Conservation (phyloP, 2,797 vertebrate species). For the Enteromius mattozi region DNA sequence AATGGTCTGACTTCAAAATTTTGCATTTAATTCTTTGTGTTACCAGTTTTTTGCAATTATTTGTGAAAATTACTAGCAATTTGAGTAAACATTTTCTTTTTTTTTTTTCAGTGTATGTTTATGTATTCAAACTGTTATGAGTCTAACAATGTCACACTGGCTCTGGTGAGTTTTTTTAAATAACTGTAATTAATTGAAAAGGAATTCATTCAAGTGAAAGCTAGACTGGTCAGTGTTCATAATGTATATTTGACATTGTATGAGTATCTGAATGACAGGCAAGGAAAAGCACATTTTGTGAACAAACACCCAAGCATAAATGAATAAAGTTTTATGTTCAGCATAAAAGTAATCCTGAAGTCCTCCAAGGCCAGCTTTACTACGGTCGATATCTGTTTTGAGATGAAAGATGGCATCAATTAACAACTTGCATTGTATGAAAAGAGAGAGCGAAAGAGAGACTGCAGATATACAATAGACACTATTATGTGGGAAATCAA, state of each 20-base stretch:
- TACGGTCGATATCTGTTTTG: neutral
- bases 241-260: neutral
- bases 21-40: neutral
- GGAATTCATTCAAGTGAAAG: neutral
- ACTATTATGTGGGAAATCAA: neutral
- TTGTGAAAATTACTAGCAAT: neutral
- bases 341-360: neutral
- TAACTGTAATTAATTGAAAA: neutral
- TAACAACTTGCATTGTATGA: slow-evolving; percentile 12
- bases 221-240: neutral
- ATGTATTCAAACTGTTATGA: neutral
- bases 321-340: neutral
- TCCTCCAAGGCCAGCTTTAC: neutral
- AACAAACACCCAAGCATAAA: neutral
- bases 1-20: neutral
- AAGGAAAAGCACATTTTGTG: neutral
- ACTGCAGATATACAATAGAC: neutral
- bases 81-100: neutral
- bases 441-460: neutral
- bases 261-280: neutral
- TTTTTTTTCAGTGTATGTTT: neutral
- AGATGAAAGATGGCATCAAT: slow-evolving; percentile 38
- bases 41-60: neutral
- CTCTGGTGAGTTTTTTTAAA: neutral
- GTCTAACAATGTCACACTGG: neutral